Evolutionary conservation across 2,113 vertebrate genomes (phyloP), one percentile per base, ranked within the genome.

Genomic region (Trogon surrucura): DNA sequence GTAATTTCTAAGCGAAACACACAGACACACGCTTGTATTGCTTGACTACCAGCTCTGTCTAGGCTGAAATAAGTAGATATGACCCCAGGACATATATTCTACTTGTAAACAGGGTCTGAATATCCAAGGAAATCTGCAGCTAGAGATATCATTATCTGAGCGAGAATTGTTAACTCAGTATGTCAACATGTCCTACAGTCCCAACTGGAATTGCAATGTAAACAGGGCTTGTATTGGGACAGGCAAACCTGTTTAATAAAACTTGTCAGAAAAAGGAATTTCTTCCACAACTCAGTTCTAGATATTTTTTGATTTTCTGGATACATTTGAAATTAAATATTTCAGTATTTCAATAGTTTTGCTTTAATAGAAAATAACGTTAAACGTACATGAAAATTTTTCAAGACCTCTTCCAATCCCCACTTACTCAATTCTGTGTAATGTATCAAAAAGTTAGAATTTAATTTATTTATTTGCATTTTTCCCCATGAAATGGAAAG

Each of bases 1-100:
- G 44, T 18, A 56, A 44, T 64, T 85, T 85, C 36, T 64, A 26
- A 57, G 64, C 61, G 80, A 91, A 75, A 45, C 8, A 51, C 5
- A 54, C 4, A 41, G 16, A 53, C 3, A 36, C 41, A 57, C 9
- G 26, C 4, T 10, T 1, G 0, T 27, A 60, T 45, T 80, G 1
- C 34, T 50, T 77, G 38, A 34, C 30, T 22, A 77, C 13, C 12
- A 89, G 4, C 25, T 86, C 9, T 58, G 5, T 17, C 30, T 70
- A 48, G 29, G 36, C 9, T 89, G 32, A 73, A 93, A 78, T 34
- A 61, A 65, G 22, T 41, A 58, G 41, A 38, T 53, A 3, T 30
- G 30, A 77, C 23, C 41, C 8, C 16, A 57, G 50, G 13, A 84
- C 13, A 30, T 29, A 30, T 11, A 58, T 41, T 41, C 12, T 48